phyloP scores from a whole-genome alignment of 2,797 vertebrate genomes.

The Taeniopygia guttata region DNA sequence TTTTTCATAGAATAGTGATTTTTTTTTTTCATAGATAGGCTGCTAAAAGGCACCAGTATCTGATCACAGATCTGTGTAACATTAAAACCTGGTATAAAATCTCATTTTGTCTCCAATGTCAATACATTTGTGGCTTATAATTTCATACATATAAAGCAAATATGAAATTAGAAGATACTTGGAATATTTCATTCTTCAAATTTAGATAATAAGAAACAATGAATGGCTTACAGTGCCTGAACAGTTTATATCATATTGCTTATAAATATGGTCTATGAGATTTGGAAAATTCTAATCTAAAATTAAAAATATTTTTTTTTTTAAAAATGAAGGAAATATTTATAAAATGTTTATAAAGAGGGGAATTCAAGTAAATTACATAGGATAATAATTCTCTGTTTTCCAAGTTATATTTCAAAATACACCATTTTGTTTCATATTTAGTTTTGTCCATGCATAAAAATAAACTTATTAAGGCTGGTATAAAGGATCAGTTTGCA shows the following conservation, averaged over 20 bases:
- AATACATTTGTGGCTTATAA: background rate
- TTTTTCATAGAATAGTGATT: background rate
- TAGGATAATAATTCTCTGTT: background rate
- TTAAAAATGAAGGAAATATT: fast-evolving
- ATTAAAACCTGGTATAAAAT: background rate
- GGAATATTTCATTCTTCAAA: background rate
- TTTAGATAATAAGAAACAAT: background rate
- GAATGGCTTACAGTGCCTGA: background rate
- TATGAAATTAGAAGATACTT: background rate
- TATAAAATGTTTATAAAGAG: background rate
- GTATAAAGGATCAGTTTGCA: background rate
- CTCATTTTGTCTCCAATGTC: background rate
- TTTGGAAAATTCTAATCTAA: background rate
- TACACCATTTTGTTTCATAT: background rate
- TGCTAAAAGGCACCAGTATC: background rate
- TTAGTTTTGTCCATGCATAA: background rate
- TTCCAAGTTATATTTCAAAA: background rate
- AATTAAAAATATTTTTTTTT: background rate
- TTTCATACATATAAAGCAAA: background rate
- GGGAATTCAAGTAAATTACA: background rate
- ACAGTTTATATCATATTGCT: background rate
- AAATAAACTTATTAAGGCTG: background rate
- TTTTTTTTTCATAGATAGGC: background rate
- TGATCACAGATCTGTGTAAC: background rate
- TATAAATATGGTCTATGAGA: background rate